Evolutionary conservation across 2,888 invertebrate species (phyloP).

Genomic region (Eustalomyia histrio): DNA sequence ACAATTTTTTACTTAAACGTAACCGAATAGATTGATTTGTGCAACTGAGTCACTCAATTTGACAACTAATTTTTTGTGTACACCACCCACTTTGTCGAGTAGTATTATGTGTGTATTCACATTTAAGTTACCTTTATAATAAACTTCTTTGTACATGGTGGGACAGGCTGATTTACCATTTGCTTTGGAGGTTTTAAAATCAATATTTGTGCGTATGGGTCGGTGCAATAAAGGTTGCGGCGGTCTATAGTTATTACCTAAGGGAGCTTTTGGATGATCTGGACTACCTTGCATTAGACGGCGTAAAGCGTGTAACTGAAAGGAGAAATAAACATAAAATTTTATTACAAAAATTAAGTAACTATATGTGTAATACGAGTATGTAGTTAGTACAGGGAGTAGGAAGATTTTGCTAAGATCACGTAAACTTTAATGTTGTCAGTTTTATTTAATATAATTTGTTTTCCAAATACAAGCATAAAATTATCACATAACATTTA

Average conservation of each 20-base stretch:
- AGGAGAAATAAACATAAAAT: neutral
- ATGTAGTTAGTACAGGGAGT: neutral
- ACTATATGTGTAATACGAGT: neutral
- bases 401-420: no score
- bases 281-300: slow-evolving; percentile 93
- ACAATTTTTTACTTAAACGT: no score
- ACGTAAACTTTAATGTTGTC: no score
- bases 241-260: slow-evolving; percentile 97
- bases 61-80: no score
- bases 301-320: slow-evolving; percentile 89
- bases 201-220: slow-evolving; percentile 97
- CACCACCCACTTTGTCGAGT: neutral
- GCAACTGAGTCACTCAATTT: no score
- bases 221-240: slow-evolving; percentile 95
- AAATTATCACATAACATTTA: no score
- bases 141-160: slow-evolving; percentile 94
- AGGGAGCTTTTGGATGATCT: slow-evolving; percentile 91
- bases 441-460: no score
- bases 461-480: no score
- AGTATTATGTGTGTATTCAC: neutral
- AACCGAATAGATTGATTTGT: no score
- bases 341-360: neutral
- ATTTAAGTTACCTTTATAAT: slow-evolving; percentile 88
- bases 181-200: slow-evolving; percentile 90
- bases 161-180: slow-evolving; percentile 92